Percentiles rank a stretch among this genome's conserved stretches.
Evolutionary conservation across 2,797 vertebrate genomes (phyloP).

Genomic region (Macropodus opercularis): DNA sequence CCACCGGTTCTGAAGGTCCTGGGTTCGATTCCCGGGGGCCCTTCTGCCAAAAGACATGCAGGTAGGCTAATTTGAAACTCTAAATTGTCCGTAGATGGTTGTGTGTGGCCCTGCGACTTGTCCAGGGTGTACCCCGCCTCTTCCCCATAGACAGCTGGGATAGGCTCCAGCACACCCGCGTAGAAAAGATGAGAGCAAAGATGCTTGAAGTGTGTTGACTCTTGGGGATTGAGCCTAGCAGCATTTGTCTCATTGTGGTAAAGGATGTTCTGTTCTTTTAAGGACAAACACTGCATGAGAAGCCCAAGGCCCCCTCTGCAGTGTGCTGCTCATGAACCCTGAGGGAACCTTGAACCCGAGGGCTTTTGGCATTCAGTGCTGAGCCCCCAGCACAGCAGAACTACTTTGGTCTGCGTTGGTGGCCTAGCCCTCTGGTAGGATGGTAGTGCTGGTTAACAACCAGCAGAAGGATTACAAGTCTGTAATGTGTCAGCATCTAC

Average conservation of each 20-base stretch:
- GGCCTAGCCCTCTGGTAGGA: not conserved
- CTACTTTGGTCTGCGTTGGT: slow-evolving; percentile 2
- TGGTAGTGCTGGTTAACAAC: not conserved
- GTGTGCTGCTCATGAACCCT: slow-evolving; percentile 54
- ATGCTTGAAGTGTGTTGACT: too few relatives aligned
- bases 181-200: not conserved
- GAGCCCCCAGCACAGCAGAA: slow-evolving; percentile 43
- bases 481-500: not conserved
- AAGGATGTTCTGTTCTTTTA: slow-evolving; percentile 38
- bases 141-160: too few relatives aligned
- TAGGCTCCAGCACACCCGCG: not conserved
- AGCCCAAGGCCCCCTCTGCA: slow-evolving; percentile 53
- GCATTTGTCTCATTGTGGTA: slow-evolving; percentile 10
- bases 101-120: too few relatives aligned
- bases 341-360: slow-evolving; percentile 44
- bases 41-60: too few relatives aligned
- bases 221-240: not conserved
- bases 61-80: too few relatives aligned
- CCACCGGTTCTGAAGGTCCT: too few relatives aligned
- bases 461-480: not conserved
- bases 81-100: too few relatives aligned
- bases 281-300: slow-evolving; percentile 51
- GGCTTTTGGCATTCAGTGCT: slow-evolving; percentile 48
- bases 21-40: too few relatives aligned
- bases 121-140: too few relatives aligned